These are phyloP conservation scores for Sylvietta virens DNA, from an alignment of 2,113 vertebrate genomes.

Conservation along the genomic window DNA sequence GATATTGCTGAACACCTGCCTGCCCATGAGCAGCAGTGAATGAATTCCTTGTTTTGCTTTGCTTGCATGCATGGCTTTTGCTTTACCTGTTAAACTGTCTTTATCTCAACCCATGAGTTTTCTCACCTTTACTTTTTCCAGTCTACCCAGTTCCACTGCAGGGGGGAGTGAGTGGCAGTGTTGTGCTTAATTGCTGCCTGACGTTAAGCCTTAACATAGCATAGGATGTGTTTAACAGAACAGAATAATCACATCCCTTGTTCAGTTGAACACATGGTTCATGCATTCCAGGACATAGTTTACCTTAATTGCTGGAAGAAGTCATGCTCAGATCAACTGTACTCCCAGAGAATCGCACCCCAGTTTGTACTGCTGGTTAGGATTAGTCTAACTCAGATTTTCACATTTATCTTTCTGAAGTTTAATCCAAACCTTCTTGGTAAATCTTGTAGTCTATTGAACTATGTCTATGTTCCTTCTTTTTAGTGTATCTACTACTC, in stretches of 20 bases:
- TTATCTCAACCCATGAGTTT: neutral
- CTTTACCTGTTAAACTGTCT: neutral
- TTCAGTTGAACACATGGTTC: neutral
- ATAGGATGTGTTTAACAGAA: neutral
- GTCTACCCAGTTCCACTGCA: neutral
- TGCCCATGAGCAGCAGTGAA: neutral
- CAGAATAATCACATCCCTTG: neutral
- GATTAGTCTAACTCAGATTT: neutral
- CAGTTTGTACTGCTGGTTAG: neutral
- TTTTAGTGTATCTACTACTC: neutral
- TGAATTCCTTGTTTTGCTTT: neutral
- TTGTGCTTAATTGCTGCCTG: neutral
- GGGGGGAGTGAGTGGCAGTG: neutral
- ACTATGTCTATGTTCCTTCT: fast-evolving
- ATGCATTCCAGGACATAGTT: neutral
- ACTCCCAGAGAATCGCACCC: neutral
- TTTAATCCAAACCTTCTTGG: neutral
- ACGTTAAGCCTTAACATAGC: neutral
- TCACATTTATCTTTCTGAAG: neutral
- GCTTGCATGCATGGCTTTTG: neutral
- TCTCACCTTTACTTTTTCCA: neutral
- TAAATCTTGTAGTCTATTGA: neutral
- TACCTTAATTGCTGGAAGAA: neutral
- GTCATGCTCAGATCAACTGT: neutral
- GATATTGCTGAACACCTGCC: fast-evolving